These are phyloP conservation scores for Hypomecis punctinalis DNA, from an alignment of 2,888 invertebrate species.

Conservation along the genomic window DNA sequence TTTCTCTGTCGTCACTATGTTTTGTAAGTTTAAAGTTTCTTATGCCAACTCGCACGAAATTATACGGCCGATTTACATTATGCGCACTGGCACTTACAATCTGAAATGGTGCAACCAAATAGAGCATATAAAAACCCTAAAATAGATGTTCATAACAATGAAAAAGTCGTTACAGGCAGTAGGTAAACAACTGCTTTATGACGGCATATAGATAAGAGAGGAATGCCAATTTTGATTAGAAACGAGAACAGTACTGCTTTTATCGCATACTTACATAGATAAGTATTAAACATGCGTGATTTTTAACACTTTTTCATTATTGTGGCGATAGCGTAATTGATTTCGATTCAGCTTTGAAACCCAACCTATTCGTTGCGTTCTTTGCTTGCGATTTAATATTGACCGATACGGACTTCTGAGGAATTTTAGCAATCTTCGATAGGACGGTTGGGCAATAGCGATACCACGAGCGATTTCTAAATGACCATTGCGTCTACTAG, in stretches of 20 bases:
- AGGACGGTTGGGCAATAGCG: constrained; percentile 34
- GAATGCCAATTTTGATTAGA: constrained; percentile 81
- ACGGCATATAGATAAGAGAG: constrained; percentile 71
- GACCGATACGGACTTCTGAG: constrained; percentile 32
- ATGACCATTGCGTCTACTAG: constrained; percentile 40
- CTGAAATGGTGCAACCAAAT: constrained; percentile 42
- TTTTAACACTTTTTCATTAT: constrained; percentile 63
- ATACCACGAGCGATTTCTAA: constrained; percentile 41
- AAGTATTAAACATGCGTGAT: constrained; percentile 71
- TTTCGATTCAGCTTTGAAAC: constrained; percentile 38
- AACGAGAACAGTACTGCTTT: constrained; percentile 73
- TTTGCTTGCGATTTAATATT: constrained; percentile 28
- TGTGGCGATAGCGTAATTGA: constrained; percentile 47
- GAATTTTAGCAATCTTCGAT: constrained; percentile 35
- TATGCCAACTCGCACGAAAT: constrained; percentile 45
- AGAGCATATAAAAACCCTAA: constrained; percentile 41
- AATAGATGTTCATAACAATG: constrained; percentile 56
- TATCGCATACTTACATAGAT: constrained; percentile 75
- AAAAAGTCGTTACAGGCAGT: constrained; percentile 56
- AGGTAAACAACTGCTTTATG: constrained; percentile 67
- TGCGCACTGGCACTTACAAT: constrained; percentile 36
- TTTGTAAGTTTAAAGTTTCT: constrained; percentile 59
- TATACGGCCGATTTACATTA: constrained; percentile 42
- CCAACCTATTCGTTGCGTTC: constrained; percentile 27
- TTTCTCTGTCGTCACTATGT: constrained; percentile 61